phyloP scores from a whole-genome alignment of 2,888 invertebrate species.

The Coremacera marginata region DNA sequence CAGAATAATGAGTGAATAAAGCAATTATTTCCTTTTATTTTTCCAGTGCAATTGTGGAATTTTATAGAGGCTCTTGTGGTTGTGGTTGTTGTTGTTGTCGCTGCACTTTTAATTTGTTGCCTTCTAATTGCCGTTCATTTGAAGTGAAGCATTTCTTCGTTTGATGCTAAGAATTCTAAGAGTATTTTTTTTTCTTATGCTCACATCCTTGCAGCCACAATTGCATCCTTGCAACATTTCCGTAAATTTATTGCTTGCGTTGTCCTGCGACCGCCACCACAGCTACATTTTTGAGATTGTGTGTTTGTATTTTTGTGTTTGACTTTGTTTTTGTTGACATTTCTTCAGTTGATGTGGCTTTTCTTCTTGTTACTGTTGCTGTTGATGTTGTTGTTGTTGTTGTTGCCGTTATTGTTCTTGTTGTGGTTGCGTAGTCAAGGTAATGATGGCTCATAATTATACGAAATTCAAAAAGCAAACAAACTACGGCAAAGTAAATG shows the following conservation, averaged over 20 bases:
- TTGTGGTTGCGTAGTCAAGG: conserved; percentile 47
- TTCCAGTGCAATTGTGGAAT: neutral
- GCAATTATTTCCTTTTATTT: neutral
- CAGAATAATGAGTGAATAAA: neutral
- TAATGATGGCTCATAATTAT: conserved; percentile 53
- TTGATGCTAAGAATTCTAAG: neutral
- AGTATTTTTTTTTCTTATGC: neutral
- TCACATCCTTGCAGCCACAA: neutral
- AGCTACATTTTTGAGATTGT: conserved; percentile 29
- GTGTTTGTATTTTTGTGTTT: neutral
- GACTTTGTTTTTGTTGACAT: conserved; percentile 21
- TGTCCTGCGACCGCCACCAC: neutral
- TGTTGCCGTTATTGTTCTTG: neutral
- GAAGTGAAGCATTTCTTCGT: neutral
- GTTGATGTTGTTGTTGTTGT: conserved; percentile 8
- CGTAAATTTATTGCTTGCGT: neutral
- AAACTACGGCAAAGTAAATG: neutral
- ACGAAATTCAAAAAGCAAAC: conserved; percentile 15
- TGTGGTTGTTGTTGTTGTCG: neutral
- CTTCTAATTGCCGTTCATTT: neutral
- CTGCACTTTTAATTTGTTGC: neutral
- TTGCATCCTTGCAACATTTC: neutral
- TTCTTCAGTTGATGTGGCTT: neutral
- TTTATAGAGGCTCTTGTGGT: neutral
- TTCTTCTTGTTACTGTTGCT: neutral